Conservation (phyloP, 2,113 vertebrate genomes). For the Hyperopisus bebe region DNA sequence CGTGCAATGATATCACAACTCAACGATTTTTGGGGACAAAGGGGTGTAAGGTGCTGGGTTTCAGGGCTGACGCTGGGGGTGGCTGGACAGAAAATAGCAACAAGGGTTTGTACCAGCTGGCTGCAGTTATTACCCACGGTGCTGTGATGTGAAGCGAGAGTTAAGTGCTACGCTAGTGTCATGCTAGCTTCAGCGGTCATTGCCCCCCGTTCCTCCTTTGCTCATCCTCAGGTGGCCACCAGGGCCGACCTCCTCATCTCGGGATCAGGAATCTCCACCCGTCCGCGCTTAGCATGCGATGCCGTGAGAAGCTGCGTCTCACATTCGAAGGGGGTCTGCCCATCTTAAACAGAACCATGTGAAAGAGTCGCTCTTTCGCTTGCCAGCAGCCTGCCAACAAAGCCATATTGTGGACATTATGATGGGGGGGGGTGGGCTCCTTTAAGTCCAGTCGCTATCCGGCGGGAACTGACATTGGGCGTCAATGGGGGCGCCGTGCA, state of each 20-base stretch:
- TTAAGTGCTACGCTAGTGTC: neutral
- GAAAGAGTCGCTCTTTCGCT: neutral
- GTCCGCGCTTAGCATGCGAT: neutral
- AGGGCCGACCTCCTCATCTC: neutral
- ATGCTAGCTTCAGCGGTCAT: neutral
- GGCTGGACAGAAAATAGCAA: conserved; percentile 33
- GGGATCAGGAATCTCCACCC: neutral
- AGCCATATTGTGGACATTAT: neutral
- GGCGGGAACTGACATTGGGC: neutral
- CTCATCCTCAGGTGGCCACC: neutral
- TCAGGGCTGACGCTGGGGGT: conserved; percentile 25
- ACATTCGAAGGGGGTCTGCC: neutral
- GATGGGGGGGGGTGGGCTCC: neutral
- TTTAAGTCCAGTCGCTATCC: neutral
- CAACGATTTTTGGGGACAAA: conserved; percentile 30
- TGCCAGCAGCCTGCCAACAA: neutral
- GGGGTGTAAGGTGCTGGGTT: conserved; percentile 31
- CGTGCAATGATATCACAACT: conserved; percentile 33
- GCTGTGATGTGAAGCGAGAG: conserved; percentile 16
- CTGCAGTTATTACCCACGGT: conserved; percentile 28
- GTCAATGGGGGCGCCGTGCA: neutral
- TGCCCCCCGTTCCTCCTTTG: neutral
- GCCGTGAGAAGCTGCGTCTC: neutral
- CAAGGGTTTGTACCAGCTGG: conserved; percentile 26
- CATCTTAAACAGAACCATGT: neutral